These are phyloP conservation scores for Lydus trimaculatus DNA, from an alignment of 2,888 invertebrate genomes.

Conservation along the genomic window DNA sequence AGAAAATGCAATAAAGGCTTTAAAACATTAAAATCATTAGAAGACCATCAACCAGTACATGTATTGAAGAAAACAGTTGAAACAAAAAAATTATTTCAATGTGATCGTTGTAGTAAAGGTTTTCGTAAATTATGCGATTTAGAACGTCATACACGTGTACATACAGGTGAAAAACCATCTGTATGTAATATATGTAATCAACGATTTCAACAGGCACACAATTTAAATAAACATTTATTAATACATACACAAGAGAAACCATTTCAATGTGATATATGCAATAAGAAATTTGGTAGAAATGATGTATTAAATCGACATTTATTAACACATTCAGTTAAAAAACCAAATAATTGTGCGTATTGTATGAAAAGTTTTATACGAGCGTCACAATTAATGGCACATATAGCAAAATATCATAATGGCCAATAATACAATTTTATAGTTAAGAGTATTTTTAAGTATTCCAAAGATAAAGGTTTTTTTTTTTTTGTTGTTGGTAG, in stretches of 20 bases:
- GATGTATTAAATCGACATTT: slow-evolving; percentile 57
- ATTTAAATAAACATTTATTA: slow-evolving; percentile 57
- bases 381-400: slow-evolving; percentile 45
- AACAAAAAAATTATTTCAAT: slow-evolving; percentile 48
- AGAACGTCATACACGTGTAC: slow-evolving; percentile 56
- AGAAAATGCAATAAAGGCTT: slow-evolving; percentile 53
- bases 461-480: neutral
- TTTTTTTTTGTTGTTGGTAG: too few species aligned
- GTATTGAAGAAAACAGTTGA: slow-evolving; percentile 46
- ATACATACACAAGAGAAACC: slow-evolving; percentile 56
- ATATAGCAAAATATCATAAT: slow-evolving; percentile 44
- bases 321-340: slow-evolving; percentile 55
- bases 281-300: slow-evolving; percentile 55
- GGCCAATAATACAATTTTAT: neutral
- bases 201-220: slow-evolving; percentile 55
- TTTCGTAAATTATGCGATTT: slow-evolving; percentile 57
- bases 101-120: slow-evolving; percentile 52
- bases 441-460: neutral
- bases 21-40: slow-evolving; percentile 45
- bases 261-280: slow-evolving; percentile 56
- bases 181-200: slow-evolving; percentile 54
- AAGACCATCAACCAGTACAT: slow-evolving; percentile 50
- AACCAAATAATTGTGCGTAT: slow-evolving; percentile 52
- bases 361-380: slow-evolving; percentile 55
- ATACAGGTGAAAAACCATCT: slow-evolving; percentile 58